phyloP scores from a whole-genome alignment of 2,888 invertebrate genomes.

The Tachina fera region DNA sequence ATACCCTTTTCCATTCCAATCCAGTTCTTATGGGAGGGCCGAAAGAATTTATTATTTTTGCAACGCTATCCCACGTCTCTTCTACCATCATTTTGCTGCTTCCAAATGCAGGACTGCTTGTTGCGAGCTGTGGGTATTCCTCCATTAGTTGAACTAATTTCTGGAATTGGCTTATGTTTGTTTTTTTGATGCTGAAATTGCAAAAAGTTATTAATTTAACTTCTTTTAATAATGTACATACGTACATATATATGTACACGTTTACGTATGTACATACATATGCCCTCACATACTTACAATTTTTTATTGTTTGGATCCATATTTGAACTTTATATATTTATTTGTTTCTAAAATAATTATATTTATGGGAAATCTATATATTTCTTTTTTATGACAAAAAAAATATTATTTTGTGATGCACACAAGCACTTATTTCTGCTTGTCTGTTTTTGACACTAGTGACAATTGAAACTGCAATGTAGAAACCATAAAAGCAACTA shows the following conservation, averaged over 20 bases:
- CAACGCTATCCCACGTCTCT: neutral
- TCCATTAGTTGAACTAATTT: neutral
- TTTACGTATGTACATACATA: too few species aligned
- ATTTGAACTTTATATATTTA: neutral
- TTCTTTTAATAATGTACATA: neutral
- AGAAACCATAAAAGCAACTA: neutral
- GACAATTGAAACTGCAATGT: neutral
- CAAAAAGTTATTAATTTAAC: too few species aligned
- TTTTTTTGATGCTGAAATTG: too few species aligned
- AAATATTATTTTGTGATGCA: neutral
- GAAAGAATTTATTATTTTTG: neutral
- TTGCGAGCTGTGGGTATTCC: neutral
- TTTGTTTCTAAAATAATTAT: neutral
- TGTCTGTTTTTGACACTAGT: neutral
- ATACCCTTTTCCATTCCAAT: conserved; percentile 1
- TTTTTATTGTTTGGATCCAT: neutral
- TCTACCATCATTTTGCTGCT: neutral
- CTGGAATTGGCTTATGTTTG: too few species aligned
- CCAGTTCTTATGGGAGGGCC: neutral
- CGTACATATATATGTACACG: neutral
- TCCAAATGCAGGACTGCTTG: neutral
- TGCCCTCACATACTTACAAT: neutral
- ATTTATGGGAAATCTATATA: neutral
- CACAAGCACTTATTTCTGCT: neutral
- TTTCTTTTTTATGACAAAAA: too few species aligned